Evolutionary conservation across 2,888 invertebrate genomes (phyloP), one percentile per base, ranked within the genome.

Genomic region (Notocelia uddmanniana): DNA sequence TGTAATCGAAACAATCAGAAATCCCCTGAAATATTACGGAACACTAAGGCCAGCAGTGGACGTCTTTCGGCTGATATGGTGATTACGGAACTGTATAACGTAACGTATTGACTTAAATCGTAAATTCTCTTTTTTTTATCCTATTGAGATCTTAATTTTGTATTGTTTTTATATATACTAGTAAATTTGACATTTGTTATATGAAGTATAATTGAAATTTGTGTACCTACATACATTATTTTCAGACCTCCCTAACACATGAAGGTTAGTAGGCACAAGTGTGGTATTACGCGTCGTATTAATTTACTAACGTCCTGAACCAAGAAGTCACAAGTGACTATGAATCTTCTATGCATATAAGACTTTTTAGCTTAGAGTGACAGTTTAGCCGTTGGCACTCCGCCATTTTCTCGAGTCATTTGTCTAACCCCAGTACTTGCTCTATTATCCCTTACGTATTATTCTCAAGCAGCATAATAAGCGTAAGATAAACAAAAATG

Each of bases 401-500:
- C 48, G 64, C 70, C 70, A 70, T 70, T 50, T 70, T 64, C 55
- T 50, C 58, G 52, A 34, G 58, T 58, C 70, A 64, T 70, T 70
- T 70, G 70, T 70, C 64, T 70, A 58, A 70, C 58, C 64, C 70
- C 55, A 58, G 50, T 26, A n/a, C 52, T 55, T 34, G 48, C 21
- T 34, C 31, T 63, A 55, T 45, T 62, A 45, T 54, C 52, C 45
- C 21, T 62, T 62, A 62, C 54, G 15, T 52, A 18, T 59, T 59
- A 59, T 68, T 59, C n/a, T 68, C 21, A 26, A 41, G 37, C 15
- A 19, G 45, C 15, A 19, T 21, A 26, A 3, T 62, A 34, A 31
- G 34, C 21, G 52, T 37, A 34, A 37, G 26, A 37, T 9, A 8
- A 50, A 50, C 23, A 18, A 21, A 63, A 54, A 21, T 64, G n/a